These are phyloP conservation scores for Deilephila porcellus DNA, from an alignment of 2,888 invertebrate genomes.

Conservation along the genomic window DNA sequence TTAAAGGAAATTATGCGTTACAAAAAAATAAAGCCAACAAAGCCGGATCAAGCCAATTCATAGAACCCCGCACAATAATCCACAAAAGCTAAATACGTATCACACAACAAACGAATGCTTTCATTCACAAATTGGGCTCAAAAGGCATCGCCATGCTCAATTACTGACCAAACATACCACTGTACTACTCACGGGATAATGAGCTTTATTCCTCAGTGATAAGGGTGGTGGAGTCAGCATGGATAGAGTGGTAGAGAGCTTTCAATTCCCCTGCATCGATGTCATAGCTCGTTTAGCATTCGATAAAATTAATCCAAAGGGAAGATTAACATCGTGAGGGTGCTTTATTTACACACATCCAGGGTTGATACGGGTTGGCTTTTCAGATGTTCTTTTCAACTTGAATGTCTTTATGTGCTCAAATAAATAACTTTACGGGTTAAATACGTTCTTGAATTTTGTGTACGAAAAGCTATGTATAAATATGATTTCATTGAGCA, in stretches of 20 bases:
- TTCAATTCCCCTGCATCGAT: conserved; percentile 65
- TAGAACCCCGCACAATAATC: conserved; percentile 49
- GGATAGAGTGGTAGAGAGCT: conserved; percentile 48
- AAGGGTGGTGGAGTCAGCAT: conserved; percentile 44
- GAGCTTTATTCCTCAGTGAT: conserved; percentile 48
- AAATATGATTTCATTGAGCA: no score
- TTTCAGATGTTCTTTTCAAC: background rate
- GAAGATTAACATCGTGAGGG: conserved; percentile 69
- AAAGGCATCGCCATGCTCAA: conserved; percentile 50
- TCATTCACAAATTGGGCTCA: conserved; percentile 82
- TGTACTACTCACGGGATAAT: conserved; percentile 41
- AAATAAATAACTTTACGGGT: no score
- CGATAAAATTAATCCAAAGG: conserved; percentile 80
- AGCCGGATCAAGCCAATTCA: conserved; percentile 31
- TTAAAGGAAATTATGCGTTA: background rate
- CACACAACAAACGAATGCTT: conserved; percentile 66
- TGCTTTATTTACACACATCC: conserved; percentile 72
- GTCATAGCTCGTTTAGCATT: conserved; percentile 83
- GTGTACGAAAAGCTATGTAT: no score
- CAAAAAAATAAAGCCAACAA: background rate
- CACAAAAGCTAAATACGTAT: conserved; percentile 52
- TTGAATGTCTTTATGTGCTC: background rate
- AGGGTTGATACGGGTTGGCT: conserved; percentile 22
- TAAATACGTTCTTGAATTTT: no score
- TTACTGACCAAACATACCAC: conserved; percentile 56